Evolutionary conservation across 2,888 invertebrate genomes (phyloP).

Genomic region (Synergus laeviventris): DNA sequence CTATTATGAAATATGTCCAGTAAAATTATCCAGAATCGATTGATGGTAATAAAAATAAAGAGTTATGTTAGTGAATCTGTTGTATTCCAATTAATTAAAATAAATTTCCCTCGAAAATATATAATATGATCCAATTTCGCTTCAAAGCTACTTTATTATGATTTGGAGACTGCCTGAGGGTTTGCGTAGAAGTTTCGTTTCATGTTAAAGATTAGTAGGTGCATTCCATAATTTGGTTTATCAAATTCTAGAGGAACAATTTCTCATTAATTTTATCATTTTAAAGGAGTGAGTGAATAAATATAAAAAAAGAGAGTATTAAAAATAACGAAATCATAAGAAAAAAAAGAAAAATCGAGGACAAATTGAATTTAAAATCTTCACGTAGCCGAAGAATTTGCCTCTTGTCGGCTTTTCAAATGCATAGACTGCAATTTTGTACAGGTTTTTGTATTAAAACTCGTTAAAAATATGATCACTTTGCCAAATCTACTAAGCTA

Average conservation of each 20-base stretch:
- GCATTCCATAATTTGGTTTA: background rate
- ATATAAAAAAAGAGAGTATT: slow-evolving; percentile 3
- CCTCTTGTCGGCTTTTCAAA: slow-evolving; percentile 40
- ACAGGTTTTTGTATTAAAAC: slow-evolving; percentile 51
- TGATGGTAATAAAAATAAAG: background rate
- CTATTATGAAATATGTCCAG: background rate
- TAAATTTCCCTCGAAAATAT: background rate
- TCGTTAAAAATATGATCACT: slow-evolving; percentile 1
- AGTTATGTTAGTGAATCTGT: background rate
- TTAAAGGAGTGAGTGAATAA: background rate
- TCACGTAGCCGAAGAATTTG: background rate
- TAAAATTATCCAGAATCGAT: background rate
- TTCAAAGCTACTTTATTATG: background rate
- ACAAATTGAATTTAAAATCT: background rate
- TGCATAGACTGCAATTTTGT: slow-evolving; percentile 65
- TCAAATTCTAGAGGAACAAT: background rate
- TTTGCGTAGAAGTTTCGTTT: slow-evolving; percentile 9
- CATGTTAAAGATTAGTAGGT: background rate
- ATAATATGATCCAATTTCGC: background rate
- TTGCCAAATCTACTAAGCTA: slow-evolving; percentile 4
- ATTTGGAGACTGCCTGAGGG: background rate
- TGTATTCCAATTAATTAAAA: background rate
- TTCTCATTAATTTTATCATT: background rate
- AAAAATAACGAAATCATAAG: background rate
- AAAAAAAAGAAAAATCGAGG: background rate